These are phyloP conservation scores for Mesorhabditis spiculigera DNA, from an alignment of 2,888 invertebrate species.

Conservation along the genomic window DNA sequence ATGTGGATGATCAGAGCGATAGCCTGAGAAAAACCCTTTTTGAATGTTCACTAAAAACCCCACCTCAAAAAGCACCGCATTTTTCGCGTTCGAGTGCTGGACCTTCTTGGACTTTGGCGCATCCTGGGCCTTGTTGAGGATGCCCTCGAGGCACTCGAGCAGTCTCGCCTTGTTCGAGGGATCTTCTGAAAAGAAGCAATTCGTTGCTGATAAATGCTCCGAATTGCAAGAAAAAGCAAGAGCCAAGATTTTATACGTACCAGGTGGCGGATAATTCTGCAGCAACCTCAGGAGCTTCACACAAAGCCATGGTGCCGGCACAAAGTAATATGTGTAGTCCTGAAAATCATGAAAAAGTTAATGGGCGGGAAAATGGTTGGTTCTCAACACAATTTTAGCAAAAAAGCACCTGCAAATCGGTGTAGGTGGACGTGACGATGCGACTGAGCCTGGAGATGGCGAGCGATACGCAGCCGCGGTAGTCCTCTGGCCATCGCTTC, in stretches of 20 bases:
- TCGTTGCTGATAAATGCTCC: not conserved
- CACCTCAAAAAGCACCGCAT: conserved; percentile 94
- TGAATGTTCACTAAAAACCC: not conserved
- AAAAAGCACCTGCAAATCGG: conserved; percentile 72
- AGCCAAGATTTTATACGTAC: conserved; percentile 59
- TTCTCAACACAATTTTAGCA: not conserved
- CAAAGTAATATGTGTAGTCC: conserved; percentile 99
- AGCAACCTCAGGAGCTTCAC: conserved; percentile 90
- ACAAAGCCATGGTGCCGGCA: conserved; percentile 99
- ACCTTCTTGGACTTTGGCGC: conserved; percentile 99
- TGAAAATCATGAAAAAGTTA: conserved; percentile 59
- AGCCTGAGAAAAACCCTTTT: conserved; percentile 64
- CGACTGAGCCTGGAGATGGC: conserved; percentile 86
- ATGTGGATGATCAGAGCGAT: conserved; percentile 99
- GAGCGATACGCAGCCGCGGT: conserved; percentile 95
- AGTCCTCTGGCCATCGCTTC: conserved; percentile 97
- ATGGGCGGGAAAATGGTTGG: not conserved
- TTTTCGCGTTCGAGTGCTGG: conserved; percentile 99
- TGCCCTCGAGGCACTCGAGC: conserved; percentile 82
- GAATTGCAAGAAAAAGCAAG: not conserved
- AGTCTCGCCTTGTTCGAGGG: conserved; percentile 88
- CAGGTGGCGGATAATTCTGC: conserved; percentile 96
- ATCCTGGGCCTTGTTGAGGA: conserved; percentile 75
- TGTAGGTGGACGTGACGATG: conserved; percentile 98
- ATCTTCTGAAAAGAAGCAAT: not conserved